These are phyloP conservation scores for Eciton burchellii DNA, from an alignment of 1,140 invertebrate genomes.

Conservation along the genomic window DNA sequence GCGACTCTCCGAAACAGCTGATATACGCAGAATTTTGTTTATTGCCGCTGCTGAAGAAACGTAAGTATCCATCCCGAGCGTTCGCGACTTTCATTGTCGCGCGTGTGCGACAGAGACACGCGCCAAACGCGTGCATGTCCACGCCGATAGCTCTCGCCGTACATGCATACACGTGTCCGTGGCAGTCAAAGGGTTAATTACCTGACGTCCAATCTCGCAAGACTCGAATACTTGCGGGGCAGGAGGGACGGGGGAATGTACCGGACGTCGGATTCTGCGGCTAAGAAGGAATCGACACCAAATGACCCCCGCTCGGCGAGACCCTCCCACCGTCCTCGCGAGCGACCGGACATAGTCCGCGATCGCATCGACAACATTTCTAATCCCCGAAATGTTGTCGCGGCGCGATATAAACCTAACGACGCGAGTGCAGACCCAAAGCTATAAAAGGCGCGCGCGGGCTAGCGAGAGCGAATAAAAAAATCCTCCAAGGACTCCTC, in stretches of 20 bases:
- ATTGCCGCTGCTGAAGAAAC: no score
- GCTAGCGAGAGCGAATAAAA: slow-evolving; percentile 33
- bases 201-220: background rate
- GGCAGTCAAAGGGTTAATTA: background rate
- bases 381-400: slow-evolving; percentile 51
- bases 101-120: no score
- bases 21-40: no score
- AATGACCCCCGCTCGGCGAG: background rate
- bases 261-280: background rate
- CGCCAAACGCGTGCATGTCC: no score
- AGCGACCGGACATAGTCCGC: background rate
- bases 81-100: no score
- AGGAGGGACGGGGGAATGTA: no score
- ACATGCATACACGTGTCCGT: no score
- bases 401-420: slow-evolving; percentile 37
- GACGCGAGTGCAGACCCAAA: slow-evolving; percentile 33
- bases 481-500: slow-evolving; percentile 56
- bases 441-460: slow-evolving; percentile 28
- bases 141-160: no score
- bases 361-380: slow-evolving; percentile 40
- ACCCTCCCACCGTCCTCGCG: background rate
- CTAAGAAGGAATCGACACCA: background rate
- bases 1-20: no score
- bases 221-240: background rate
- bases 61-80: no score